Evolutionary conservation across 1,140 invertebrate species (phyloP), one percentile per base, ranked within the genome.

Genomic region (Drosophila neocordata): DNA sequence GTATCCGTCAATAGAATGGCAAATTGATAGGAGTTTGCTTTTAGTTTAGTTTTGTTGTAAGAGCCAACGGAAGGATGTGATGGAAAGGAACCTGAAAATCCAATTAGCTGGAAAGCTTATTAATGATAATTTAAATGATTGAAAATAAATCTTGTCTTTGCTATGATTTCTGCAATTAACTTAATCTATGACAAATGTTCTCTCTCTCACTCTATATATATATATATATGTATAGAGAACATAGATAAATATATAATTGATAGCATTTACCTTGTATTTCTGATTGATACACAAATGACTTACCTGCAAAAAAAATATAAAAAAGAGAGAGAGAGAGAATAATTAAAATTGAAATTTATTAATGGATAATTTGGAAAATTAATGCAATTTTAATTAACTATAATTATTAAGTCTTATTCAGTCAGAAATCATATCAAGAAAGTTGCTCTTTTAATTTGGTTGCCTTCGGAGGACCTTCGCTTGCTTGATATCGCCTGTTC

Each of bases 1-100:
- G 38, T 65, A 11, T 56, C 31, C 37, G 71, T 66, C 37, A 61
- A 74, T 74, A 51, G 71, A 74, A 74, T 68, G 64, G 48, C 72
- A 62, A 74, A 74, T 58, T 61, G 51, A 74, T 52, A 74, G 64
- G 59, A 74, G 60, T 56, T 58, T 22, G 51, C 48, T 41, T 61
- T 74, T 74, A 73, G 18, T 61, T 74, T 74, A 73, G 18, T 31
- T 65, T 5, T 20, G 8, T 20, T 55, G 35, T 71, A 51, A 63
- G 37, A 72, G 69, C 15, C 44, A 18, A 31, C 24, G 24, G 38
- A 51, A 56, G 15, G 15, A 48, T 22, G 37, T 15, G 6, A 56
- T 56, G 24, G 37, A 15, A 38, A 48, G n/a, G 18, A 34, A 52
- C 5, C 1, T 57, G 51, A 34, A 71, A 73, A 48, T 41, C 53